Conservation (phyloP, 2,113 vertebrate species). For the Oryctolagus cuniculus region mOryCun1.1 NC_091448.1:24695001-24695500, state of each 20-base stretch:
- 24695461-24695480: no score
- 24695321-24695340: no score
- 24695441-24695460: no score
- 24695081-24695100: neutral
- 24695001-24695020: constrained; percentile 8
- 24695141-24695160: neutral
- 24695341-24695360: no score
- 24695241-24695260: neutral
- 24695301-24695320: no score
- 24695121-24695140: neutral
- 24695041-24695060: constrained; percentile 12
- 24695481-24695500: no score
- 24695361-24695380: no score
- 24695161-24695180: neutral
- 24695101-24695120: neutral
- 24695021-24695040: constrained; percentile 6
- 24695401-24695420: no score
- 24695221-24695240: neutral
- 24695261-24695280: neutral
- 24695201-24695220: neutral
- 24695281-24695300: no score
- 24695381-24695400: no score
- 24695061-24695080: neutral
- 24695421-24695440: no score
- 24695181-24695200: neutral